Evolutionary conservation across 2,797 vertebrate species (phyloP).

Genomic region (Mormyrops attenuatus): DNA sequence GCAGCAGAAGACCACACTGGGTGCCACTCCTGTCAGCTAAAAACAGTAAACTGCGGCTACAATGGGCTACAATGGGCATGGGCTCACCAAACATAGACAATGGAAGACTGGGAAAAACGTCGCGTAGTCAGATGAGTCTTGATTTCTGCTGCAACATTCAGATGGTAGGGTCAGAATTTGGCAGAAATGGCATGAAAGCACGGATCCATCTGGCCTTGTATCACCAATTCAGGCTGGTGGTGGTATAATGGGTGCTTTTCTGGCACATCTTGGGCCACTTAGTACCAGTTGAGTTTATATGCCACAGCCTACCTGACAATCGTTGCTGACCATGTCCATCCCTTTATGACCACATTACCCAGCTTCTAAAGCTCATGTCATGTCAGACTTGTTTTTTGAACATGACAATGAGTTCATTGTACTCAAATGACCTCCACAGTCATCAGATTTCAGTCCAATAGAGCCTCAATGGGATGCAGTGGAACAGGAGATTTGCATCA

Average conservation of each 20-base stretch:
- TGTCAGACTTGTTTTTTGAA: neutral
- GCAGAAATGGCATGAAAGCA: neutral
- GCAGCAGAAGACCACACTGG: neutral
- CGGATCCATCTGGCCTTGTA: neutral
- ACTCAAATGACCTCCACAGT: too few species aligned
- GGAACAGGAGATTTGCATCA: neutral
- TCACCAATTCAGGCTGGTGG: too few species aligned
- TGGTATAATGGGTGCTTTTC: too few species aligned
- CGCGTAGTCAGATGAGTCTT: neutral
- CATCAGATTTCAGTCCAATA: neutral
- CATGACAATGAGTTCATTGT: neutral
- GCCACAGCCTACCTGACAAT: neutral
- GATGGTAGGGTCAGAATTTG: neutral
- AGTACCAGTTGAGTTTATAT: neutral
- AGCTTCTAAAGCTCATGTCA: neutral
- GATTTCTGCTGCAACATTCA: neutral
- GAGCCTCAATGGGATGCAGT: neutral
- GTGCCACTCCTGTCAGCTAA: neutral
- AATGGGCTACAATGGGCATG: neutral
- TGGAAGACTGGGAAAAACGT: neutral
- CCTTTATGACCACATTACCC: neutral
- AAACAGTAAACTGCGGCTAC: neutral
- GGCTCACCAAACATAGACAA: neutral
- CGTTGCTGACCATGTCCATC: neutral
- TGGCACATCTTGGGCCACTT: neutral